Conservation (phyloP, 2,888 invertebrate species). For the Mesochorus sp. region DNA sequence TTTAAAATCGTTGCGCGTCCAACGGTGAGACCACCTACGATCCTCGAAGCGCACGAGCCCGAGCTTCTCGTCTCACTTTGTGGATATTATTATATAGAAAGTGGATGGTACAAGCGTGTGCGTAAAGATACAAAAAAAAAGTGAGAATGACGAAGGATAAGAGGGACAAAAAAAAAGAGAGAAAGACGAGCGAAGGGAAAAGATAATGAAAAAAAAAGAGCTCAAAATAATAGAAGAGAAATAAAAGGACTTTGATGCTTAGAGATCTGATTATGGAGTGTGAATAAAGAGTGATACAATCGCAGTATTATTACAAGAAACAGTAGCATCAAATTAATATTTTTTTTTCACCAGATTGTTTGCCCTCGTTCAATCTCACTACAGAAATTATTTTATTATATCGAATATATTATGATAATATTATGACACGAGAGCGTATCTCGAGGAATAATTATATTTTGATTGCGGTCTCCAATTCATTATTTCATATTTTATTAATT, state of each 20-base stretch:
- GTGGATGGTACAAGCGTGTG: constrained; percentile 17
- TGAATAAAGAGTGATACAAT: too few species aligned
- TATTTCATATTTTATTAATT: not conserved
- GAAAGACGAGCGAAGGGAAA: not conserved
- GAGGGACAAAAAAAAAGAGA: not conserved
- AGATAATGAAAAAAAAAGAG: not conserved
- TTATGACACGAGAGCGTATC: too few species aligned
- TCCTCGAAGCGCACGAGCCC: constrained; percentile 59
- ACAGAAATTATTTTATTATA: too few species aligned
- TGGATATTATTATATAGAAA: constrained; percentile 52
- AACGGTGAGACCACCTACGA: constrained; percentile 80
- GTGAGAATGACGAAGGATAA: constrained; percentile 21
- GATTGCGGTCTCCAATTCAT: too few species aligned
- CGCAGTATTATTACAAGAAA: too few species aligned
- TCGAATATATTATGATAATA: too few species aligned
- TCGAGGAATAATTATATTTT: too few species aligned
- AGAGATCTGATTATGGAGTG: too few species aligned
- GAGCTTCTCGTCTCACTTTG: constrained; percentile 51
- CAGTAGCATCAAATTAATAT: too few species aligned
- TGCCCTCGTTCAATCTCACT: too few species aligned
- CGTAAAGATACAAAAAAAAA: constrained; percentile 30
- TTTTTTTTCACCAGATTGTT: too few species aligned
- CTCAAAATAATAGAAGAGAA: too few species aligned
- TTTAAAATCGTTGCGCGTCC: constrained; percentile 79
- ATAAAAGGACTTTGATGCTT: not conserved